Percentiles rank a stretch among this genome's conserved stretches.
Evolutionary conservation across 2,113 vertebrate genomes (phyloP).

Genomic region (Rhizomys pruinosus): DNA sequence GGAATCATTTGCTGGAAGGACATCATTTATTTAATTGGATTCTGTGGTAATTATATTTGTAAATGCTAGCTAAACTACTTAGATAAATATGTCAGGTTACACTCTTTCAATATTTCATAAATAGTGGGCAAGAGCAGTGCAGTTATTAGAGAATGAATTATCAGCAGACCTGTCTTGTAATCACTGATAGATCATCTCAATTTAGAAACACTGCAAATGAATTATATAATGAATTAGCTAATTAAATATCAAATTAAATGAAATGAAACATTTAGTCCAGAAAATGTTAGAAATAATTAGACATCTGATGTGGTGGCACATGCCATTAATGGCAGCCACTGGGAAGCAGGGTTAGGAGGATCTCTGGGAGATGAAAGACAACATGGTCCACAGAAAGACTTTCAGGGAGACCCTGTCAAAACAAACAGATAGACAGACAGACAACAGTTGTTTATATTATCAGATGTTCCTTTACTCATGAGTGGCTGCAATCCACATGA

Average conservation of each 20-base stretch:
- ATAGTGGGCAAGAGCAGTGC: background rate
- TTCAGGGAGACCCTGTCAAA: too few relatives aligned
- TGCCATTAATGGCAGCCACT: too few relatives aligned
- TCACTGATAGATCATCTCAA: background rate
- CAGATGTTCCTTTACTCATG: too few relatives aligned
- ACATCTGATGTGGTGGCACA: background rate
- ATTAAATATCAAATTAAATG: background rate
- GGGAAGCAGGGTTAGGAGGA: too few relatives aligned
- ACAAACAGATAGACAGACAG: too few relatives aligned
- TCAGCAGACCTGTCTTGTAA: background rate
- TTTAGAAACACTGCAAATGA: background rate
- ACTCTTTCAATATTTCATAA: slow-evolving; percentile 3
- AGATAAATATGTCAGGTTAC: slow-evolving; percentile 7
- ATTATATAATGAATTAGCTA: background rate
- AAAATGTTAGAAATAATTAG: background rate
- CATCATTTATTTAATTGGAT: slow-evolving; percentile 29
- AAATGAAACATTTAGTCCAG: background rate
- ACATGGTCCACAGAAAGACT: too few relatives aligned
- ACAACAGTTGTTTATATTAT: too few relatives aligned
- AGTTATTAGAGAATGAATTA: background rate
- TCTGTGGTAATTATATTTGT: slow-evolving; percentile 14
- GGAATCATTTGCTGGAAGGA: background rate
- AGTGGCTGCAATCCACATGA: too few relatives aligned
- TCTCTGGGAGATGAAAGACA: too few relatives aligned
- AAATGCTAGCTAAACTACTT: slow-evolving; percentile 8